Conservation (phyloP, 2,113 vertebrate species). For the Ivindomyrus marchei region DNA sequence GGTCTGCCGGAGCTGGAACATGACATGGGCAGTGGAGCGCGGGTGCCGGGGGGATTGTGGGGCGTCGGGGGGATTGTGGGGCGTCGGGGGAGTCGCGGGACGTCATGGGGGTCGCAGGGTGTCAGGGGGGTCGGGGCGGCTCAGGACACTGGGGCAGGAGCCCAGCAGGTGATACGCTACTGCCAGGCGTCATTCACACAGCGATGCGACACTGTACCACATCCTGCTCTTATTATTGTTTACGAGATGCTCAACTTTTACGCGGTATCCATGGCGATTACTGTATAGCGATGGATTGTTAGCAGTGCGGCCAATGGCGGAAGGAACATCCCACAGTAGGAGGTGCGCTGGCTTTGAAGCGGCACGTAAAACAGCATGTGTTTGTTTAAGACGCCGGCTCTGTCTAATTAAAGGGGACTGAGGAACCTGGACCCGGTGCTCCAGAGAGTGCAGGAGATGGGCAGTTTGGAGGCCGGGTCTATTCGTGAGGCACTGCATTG, state of each 20-base stretch:
- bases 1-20: constrained; percentile 67
- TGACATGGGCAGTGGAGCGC: constrained; percentile 69
- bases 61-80: constrained; percentile 48
- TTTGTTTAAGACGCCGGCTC: constrained; percentile 55
- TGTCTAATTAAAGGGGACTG: constrained; percentile 39
- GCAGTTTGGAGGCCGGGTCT: not conserved
- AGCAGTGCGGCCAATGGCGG: constrained; percentile 41
- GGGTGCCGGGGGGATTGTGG: constrained; percentile 49
- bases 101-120: not conserved
- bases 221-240: constrained; percentile 15
- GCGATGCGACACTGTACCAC: not conserved
- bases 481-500: not conserved
- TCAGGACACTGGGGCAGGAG: not conserved
- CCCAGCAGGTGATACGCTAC: not conserved
- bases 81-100: constrained; percentile 47
- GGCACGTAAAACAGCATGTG: constrained; percentile 63
- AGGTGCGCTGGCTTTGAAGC: constrained; percentile 59
- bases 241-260: constrained; percentile 22
- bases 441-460: not conserved
- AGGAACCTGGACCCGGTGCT: not conserved
- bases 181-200: not conserved
- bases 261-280: constrained; percentile 33
- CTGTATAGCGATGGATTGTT: constrained; percentile 45
- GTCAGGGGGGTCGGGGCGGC: constrained; percentile 45
- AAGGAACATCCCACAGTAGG: constrained; percentile 53